Percentiles rank a stretch among this genome's conserved stretches.
These are phyloP conservation scores for Hydrophis major DNA, from an alignment of 2,797 vertebrate species.

Conservation along the genomic window DNA sequence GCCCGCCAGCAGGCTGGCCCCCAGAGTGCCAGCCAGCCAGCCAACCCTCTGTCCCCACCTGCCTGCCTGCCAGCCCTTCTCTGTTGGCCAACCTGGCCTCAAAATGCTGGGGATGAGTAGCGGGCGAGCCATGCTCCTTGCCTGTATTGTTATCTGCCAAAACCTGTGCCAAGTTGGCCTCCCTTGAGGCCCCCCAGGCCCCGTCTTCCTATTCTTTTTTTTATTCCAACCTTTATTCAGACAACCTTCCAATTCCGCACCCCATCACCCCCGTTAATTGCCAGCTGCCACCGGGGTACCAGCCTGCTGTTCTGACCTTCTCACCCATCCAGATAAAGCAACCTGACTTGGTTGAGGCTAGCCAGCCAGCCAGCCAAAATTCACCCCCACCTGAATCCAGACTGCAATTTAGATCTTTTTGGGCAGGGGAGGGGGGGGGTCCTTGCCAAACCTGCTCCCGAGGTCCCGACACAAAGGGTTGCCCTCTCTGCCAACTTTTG, in stretches of 20 bases:
- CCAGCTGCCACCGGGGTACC: constrained; percentile 7
- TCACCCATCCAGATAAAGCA: background rate
- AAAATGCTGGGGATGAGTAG: background rate
- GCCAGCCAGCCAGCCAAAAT: background rate
- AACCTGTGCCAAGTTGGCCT: background rate
- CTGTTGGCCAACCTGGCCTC: constrained; percentile 10
- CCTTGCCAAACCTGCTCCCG: background rate
- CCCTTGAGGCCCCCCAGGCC: background rate
- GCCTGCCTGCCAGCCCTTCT: constrained; percentile 12
- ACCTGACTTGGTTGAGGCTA: background rate
- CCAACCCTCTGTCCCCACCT: background rate
- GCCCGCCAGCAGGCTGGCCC: constrained; percentile 31
- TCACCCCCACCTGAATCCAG: background rate
- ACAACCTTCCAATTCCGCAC: background rate
- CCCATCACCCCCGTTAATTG: background rate
- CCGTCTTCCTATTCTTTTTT: background rate
- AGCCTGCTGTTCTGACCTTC: background rate
- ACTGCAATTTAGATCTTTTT: background rate
- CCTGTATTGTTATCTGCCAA: background rate
- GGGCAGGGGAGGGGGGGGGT: too few relatives aligned
- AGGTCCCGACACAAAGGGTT: background rate
- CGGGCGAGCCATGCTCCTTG: background rate
- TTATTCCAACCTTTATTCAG: background rate
- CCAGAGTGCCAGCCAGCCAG: constrained; percentile 16
- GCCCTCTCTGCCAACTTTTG: background rate